phyloP scores from a whole-genome alignment of 1,140 invertebrate genomes.

The Drosophila serrata region DNA sequence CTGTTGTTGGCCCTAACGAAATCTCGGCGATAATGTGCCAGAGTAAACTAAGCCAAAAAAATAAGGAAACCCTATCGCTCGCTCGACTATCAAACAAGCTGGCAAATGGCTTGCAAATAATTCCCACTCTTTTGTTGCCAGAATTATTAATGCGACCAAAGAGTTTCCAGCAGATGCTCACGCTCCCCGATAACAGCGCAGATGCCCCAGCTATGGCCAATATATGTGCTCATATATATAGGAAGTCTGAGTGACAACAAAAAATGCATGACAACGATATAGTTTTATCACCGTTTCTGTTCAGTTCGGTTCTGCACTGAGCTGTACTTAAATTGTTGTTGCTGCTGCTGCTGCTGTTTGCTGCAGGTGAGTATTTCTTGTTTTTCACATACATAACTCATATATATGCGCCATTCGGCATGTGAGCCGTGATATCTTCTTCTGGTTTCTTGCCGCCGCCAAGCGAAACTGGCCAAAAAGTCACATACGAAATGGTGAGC shows the following conservation, averaged over 20 bases:
- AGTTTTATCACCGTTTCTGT: conserved; percentile 61
- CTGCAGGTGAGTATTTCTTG: conserved; percentile 81
- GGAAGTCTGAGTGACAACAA: conserved; percentile 44
- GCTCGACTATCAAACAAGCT: conserved; percentile 32
- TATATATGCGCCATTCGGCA: conserved; percentile 47
- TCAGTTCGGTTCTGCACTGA: conserved; percentile 11
- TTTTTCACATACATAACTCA: conserved; percentile 46
- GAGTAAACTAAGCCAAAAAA: conserved; percentile 26
- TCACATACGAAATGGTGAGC: conserved; percentile 62
- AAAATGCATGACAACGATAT: conserved; percentile 73
- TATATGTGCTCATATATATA: conserved; percentile 27
- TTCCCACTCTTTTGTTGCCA: conserved; percentile 36
- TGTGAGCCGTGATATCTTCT: conserved; percentile 78
- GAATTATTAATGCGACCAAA: conserved; percentile 16
- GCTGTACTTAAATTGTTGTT: not conserved
- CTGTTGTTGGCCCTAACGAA: conserved; percentile 18
- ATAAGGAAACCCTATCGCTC: conserved; percentile 14
- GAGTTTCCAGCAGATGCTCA: conserved; percentile 38
- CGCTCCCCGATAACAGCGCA: conserved; percentile 53
- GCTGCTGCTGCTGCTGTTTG: conserved; percentile 58
- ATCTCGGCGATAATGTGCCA: conserved; percentile 31
- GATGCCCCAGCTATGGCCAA: conserved; percentile 34
- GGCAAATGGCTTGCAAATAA: conserved; percentile 30
- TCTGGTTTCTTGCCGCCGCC: conserved; percentile 64
- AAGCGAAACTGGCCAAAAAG: conserved; percentile 61